Base-by-base conservation (phyloP, 2,113 vertebrate genomes). In the Festucalex cinctus region DNA sequence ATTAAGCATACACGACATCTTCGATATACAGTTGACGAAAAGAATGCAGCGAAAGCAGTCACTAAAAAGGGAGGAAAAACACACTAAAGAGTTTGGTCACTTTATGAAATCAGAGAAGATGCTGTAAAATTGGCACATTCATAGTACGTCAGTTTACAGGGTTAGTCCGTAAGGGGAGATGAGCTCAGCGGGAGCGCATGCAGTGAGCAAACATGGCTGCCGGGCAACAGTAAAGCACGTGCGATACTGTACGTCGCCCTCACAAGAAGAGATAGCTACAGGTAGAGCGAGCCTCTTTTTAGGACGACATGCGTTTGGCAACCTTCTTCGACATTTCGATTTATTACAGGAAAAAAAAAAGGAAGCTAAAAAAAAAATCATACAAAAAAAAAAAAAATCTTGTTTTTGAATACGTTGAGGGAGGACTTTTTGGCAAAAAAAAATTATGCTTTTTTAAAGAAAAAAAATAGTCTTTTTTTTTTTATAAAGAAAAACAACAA, bases 11-110 rank as follows among this genome's bases (percentile, higher is more conserved):
- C 90, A 82, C 85, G 83, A 91, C 90, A 93, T 93, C 90, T 84
- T 92, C 85, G 88, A 88, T 88, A 88, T 84, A 92, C 89, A 51
- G 48, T 28, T 74, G 82, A 92, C 89, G 81, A 84, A 71, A 90
- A 83, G 10, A 41, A 41, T 9, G 88, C 83, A 87, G 83, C 85
- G 66, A 86, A 74, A 90, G 83, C 87, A 88, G 83, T 86, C 76
- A 90, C 79, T 87, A 74, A 78, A 73, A 85, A 69, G 88, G 86
- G 79, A 59, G 76, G 66, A 63, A 62, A 73, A 63, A 74, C 61
- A 63, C 6, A 63, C 82, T 68, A 70, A n/a, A 66, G 89, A 65
- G 91, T 93, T 93, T 94, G 94, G 94, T 94, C 92, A 94, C 91
- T 93, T 85, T 93, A 88, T 91, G 93, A 79, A 84, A 71, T 73